phyloP scores from a whole-genome alignment of 2,113 vertebrate genomes.

The Lathamus discolor region DNA sequence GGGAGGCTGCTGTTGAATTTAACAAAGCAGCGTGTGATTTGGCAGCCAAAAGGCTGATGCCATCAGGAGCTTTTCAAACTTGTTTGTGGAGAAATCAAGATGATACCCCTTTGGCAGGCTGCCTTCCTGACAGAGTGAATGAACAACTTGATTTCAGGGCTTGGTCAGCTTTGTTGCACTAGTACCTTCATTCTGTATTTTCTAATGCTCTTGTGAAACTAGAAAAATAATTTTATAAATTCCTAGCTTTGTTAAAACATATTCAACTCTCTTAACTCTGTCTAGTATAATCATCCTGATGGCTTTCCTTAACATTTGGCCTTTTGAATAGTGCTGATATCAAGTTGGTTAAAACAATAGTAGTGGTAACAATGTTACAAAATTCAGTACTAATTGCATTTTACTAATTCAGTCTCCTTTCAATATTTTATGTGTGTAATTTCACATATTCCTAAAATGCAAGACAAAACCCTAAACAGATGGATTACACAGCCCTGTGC shows the following conservation, averaged over 20 bases:
- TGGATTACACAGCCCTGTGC: neutral
- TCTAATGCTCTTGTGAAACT: neutral
- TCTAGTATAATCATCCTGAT: neutral
- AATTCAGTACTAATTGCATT: neutral
- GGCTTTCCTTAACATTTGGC: neutral
- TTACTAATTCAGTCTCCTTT: neutral
- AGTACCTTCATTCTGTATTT: neutral
- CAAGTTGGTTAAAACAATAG: neutral
- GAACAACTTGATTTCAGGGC: neutral
- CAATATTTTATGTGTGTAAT: neutral
- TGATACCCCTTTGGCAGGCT: neutral
- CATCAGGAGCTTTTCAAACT: constrained; percentile 32
- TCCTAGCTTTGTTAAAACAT: neutral
- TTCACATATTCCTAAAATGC: neutral
- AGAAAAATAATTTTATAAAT: neutral
- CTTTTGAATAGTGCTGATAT: neutral
- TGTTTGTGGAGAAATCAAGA: constrained; percentile 45
- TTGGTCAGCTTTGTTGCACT: neutral
- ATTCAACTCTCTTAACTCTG: neutral
- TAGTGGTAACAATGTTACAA: neutral
- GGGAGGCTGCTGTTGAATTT: neutral
- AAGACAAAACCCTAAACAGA: neutral
- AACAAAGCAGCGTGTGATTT: constrained; percentile 7
- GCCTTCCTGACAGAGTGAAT: neutral
- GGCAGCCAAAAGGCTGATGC: neutral